Evolutionary conservation across 2,888 invertebrate genomes (phyloP), one percentile per base, ranked within the genome.

Genomic region (Chrysopilus asiliformis): DNA sequence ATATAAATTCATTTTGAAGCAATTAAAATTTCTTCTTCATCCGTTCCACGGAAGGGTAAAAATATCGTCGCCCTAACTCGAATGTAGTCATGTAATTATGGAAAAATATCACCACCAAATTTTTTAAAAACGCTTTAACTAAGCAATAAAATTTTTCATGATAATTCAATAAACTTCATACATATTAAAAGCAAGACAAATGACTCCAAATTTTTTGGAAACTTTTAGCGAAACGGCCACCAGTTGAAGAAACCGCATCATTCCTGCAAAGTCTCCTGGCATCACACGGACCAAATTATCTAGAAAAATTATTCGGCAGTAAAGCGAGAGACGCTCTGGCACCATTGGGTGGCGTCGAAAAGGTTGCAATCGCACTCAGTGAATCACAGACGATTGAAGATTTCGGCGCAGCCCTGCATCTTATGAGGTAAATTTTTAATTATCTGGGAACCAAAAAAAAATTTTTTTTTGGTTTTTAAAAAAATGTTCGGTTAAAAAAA

Each of bases 321-420:
- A 93, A 91, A 68, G 94, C 93, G 19, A 71, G 90, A 48, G 89
- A 93, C 57, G 87, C 90, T 3, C 70, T 94, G 37, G 79, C 79
- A 49, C 91, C 89, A 3, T 70, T 95, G 42, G 94, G 94, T 28
- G 94, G 94, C 28, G 89, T 94, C 13, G 86, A 93, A 55, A 85
- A 86, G 64, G 93, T 95, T 35, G 94, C 94, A 42, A 91, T 94
- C 50, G 91, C 94, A 39, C 70, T 94, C 41, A 45, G 73, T 84
- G 91, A 91, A 68, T 91, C 90, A 15, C 90, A 90, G 66, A 91
- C 91, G 19, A 87, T 91, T 57, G 90, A 91, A 63, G 90, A 91
- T 64, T 91, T 91, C 58, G 64, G 64, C 17, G 64, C 64, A 20
- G 64, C 64, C 40, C 42, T 64, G 40, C 64, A 62, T 53, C 49